These are phyloP conservation scores for Anastrepha obliqua DNA, from an alignment of 1,140 invertebrate genomes.

Conservation along the genomic window DNA sequence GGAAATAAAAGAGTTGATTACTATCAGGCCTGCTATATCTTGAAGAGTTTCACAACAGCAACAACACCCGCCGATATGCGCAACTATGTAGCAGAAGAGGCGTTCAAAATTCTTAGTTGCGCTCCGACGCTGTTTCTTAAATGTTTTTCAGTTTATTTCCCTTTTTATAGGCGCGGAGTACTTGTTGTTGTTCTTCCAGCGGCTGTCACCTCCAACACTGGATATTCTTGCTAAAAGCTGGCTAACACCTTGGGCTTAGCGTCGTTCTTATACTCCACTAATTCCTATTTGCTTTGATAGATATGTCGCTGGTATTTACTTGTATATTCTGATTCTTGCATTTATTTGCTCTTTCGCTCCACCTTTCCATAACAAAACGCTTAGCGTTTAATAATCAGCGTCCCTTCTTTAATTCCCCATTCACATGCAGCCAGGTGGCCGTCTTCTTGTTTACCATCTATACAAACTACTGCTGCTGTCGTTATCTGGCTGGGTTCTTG, in stretches of 20 bases:
- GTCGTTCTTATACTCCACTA: neutral
- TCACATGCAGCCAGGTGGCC: conserved; percentile 10
- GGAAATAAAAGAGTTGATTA: neutral
- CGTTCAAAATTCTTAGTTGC: neutral
- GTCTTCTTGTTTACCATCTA: neutral
- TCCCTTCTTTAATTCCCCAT: neutral
- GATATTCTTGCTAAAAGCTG: neutral
- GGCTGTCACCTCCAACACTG: neutral
- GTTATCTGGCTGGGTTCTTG: neutral
- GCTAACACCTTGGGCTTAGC: neutral
- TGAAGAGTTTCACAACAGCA: neutral
- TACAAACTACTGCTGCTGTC: neutral
- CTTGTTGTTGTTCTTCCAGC: neutral
- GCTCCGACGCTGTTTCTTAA: neutral
- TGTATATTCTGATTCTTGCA: neutral
- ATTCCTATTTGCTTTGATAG: neutral
- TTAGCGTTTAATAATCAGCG: neutral
- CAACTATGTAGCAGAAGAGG: neutral
- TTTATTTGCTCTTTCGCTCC: neutral
- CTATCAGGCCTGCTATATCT: conserved; percentile 36
- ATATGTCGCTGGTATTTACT: neutral
- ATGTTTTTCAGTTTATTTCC: no score
- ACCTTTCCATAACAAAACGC: neutral
- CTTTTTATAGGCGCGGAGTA: no score
- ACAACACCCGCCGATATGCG: neutral